Evolutionary conservation across 2,797 vertebrate genomes (phyloP).

Genomic region (Enteromius argenteus): DNA sequence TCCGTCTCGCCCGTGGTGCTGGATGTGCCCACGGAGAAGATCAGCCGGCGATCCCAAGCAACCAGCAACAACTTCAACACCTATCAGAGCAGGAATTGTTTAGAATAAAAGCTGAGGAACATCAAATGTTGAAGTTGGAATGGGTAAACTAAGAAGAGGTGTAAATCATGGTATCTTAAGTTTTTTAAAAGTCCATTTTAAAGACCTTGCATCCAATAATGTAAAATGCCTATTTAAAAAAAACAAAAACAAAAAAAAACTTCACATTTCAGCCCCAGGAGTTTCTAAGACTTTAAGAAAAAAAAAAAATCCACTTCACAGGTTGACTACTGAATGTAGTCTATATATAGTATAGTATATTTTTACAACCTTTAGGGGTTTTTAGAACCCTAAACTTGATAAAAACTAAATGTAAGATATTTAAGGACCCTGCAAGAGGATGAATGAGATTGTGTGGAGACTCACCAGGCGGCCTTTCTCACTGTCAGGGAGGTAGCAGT

Average conservation of each 20-base stretch:
- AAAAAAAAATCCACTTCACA: background rate
- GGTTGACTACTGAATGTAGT: background rate
- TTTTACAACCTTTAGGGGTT: background rate
- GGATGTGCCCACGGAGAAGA: slow-evolving; percentile 93
- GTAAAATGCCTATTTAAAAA: background rate
- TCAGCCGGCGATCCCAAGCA: slow-evolving; percentile 93
- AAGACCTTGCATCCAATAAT: background rate
- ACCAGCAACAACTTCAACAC: slow-evolving; percentile 91
- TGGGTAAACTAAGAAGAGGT: background rate
- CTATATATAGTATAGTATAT: too few species aligned
- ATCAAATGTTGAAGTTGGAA: background rate
- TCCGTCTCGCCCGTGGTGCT: slow-evolving; percentile 96
- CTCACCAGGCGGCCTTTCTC: slow-evolving; percentile 93
- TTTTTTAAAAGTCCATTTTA: background rate
- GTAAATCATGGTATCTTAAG: background rate
- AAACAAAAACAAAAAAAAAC: background rate
- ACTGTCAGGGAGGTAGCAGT: slow-evolving; percentile 95
- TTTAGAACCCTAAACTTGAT: background rate
- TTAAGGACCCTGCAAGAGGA: background rate
- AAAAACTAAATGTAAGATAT: background rate
- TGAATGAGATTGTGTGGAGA: background rate
- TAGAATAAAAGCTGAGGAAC: background rate
- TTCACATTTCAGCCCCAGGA: background rate
- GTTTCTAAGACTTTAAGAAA: background rate
- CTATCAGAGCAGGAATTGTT: slow-evolving; percentile 66